Evolutionary conservation across 2,797 vertebrate genomes (phyloP), one percentile per base, ranked within the genome.

Genomic region (Chiroxiphia lanceolata): DNA sequence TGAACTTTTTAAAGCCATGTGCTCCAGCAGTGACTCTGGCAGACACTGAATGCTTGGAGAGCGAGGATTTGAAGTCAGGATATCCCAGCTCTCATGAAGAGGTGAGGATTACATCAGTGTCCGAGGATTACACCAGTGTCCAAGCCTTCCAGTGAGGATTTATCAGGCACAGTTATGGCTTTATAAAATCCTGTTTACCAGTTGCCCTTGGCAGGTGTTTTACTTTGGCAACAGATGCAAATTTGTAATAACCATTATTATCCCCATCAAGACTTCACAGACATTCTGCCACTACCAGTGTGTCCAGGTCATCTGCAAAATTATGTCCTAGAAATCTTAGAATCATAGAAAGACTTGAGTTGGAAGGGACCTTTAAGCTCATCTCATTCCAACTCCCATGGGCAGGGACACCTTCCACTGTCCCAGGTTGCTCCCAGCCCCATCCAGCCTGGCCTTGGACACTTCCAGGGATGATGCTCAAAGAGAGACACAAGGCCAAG

Each of bases 51-150:
- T 42, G 5, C 31, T 71, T 47, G 3, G 19, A 63, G 67, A 54
- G 33, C 0, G 0, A 82, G 53, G 54, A 36, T 15, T 57, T 57
- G 59, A 72, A 42, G 45, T 54, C 42, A 8, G 45, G 16, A 14
- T 47, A 14, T 47, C 65, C 57, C 61, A 75, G 31, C 21, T 84
- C 10, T 33, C 38, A 13, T 0, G 22, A 10, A n/a, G 69, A 77
- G 22, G 18, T 38, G n/a, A 89, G 50, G 80, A 79, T 61, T 54
- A 25, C 3, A 5, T 12, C 0, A 0, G 10, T 22, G 33, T 31
- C 68, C 29, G 63, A 9, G 16, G 80, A 79, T 61, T 54, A 25
- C 3, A 4, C 10, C 0, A 0, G 9, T 22, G 33, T 31, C 68
- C 29, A 67, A 9, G 16, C 54, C 42, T 65, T 17, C 18, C 45